Conservation (phyloP, 2,797 vertebrate genomes). For the Chrosomus eos region DNA sequence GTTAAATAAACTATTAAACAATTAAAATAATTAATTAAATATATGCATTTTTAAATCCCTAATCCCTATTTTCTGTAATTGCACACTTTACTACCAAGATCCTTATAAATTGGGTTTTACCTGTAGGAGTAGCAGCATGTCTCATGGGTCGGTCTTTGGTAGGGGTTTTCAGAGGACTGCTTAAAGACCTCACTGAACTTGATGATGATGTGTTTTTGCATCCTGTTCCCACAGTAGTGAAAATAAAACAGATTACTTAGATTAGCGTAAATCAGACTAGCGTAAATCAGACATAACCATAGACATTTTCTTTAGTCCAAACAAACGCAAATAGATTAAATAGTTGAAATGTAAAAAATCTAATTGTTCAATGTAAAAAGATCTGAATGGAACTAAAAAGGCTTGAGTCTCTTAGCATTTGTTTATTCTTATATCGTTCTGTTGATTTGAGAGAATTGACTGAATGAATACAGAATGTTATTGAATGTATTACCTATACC, state of each 20-base stretch:
- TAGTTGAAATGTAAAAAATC: not conserved
- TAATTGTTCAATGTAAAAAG: not conserved
- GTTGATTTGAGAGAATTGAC: not conserved
- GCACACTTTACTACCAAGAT: not conserved
- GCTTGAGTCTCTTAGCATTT: not conserved
- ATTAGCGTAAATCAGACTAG: not conserved
- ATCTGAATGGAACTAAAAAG: not conserved
- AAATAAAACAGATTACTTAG: not conserved
- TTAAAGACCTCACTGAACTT: slow-evolving; percentile 45
- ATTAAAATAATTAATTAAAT: not conserved
- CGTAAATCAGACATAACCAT: not conserved
- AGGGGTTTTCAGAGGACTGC: slow-evolving; percentile 58
- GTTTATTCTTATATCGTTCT: not conserved
- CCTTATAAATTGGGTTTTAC: slow-evolving; percentile 62
- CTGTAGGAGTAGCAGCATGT: slow-evolving; percentile 46
- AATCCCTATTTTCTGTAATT: not conserved
- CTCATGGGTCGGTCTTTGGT: slow-evolving; percentile 55
- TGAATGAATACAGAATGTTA: not conserved
- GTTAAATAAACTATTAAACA: not conserved
- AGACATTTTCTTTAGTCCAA: not conserved
- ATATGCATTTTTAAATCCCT: not conserved
- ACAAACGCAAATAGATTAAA: not conserved
- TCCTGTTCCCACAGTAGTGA: slow-evolving; percentile 60
- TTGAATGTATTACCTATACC: slow-evolving; percentile 59
- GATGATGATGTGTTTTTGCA: slow-evolving; percentile 59